phyloP scores from a whole-genome alignment of 2,888 invertebrate genomes.

The Eudemis profundana region DNA sequence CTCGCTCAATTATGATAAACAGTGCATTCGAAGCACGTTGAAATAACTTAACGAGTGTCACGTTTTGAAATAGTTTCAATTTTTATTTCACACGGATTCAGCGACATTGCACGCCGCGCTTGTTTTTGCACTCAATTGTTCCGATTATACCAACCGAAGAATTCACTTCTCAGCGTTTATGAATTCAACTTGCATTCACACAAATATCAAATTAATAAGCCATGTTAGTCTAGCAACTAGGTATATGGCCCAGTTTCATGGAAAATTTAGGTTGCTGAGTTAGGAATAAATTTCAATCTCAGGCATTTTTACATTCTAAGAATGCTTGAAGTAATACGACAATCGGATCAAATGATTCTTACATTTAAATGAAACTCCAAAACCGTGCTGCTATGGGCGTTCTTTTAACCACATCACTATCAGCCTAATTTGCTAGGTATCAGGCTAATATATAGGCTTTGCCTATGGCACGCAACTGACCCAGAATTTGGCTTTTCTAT shows the following conservation, averaged over 20 bases:
- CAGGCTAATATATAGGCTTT: no score
- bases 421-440: no score
- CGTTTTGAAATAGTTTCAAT: conserved; percentile 59
- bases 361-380: no score
- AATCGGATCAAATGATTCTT: no score
- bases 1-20: conserved; percentile 15
- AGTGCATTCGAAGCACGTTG: conserved; percentile 52
- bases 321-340: background rate
- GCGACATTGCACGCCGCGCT: conserved; percentile 51
- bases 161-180: conserved; percentile 28
- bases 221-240: conserved; percentile 11
- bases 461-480: no score
- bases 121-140: conserved; percentile 25
- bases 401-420: no score
- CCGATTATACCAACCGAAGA: conserved; percentile 23
- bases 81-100: conserved; percentile 59
- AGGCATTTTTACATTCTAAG: conserved; percentile 7
- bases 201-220: conserved; percentile 23
- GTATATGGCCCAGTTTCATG: conserved; percentile 1
- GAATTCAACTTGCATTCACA: conserved; percentile 19
- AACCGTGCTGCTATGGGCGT: no score
- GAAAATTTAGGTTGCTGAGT: conserved; percentile 7
- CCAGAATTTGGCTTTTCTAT: no score
- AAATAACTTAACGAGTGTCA: conserved; percentile 58
- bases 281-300: background rate